These are phyloP conservation scores for Microcebus tavaratra DNA, from an alignment of 2,113 vertebrate species.

Conservation along the genomic window DNA sequence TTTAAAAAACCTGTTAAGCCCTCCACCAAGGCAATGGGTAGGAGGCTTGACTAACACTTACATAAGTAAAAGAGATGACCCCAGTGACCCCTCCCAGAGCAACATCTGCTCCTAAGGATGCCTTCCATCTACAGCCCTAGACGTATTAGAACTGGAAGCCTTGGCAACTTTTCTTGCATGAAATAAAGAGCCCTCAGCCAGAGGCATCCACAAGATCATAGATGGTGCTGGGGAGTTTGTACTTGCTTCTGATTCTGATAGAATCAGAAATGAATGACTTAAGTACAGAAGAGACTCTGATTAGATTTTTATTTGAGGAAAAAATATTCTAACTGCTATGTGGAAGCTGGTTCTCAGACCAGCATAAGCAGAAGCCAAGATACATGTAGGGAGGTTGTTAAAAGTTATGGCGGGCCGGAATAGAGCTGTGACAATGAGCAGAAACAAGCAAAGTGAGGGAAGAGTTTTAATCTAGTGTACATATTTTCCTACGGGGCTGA, in stretches of 20 bases:
- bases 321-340: neutral
- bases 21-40: neutral
- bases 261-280: neutral
- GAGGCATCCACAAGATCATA: neutral
- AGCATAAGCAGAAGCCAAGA: neutral
- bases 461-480: neutral
- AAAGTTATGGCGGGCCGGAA: neutral
- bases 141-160: neutral
- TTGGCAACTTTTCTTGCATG: neutral
- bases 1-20: neutral
- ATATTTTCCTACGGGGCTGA: neutral
- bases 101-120: neutral
- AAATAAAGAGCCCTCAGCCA: neutral
- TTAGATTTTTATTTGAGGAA: neutral
- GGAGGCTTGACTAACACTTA: neutral
- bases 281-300: neutral
- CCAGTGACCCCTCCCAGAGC: neutral
- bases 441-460: neutral
- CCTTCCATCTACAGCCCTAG: neutral
- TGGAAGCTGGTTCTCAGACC: neutral
- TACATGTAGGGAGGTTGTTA: neutral
- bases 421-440: neutral
- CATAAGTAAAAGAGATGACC: neutral
- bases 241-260: neutral
- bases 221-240: neutral